Evolutionary conservation across 2,113 vertebrate species (phyloP), one percentile per base, ranked within the genome.

Genomic region (Cyanocitta stelleri): DNA sequence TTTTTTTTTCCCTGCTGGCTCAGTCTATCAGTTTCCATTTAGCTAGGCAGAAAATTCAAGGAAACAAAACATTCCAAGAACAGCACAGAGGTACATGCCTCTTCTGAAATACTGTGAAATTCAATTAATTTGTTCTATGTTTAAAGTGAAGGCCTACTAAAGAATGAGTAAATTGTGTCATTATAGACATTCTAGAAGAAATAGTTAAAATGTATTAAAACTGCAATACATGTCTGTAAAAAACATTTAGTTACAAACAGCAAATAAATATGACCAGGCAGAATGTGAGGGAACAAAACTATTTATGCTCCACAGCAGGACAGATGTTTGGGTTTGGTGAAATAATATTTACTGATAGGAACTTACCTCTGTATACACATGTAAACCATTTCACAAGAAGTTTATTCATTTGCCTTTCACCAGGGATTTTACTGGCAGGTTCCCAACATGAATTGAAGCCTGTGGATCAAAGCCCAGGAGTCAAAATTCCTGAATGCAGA

Each of bases 341-440:
- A 80, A 89, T 87, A 95, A 95, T 89, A 87, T 87, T 96, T 96
- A 92, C 48, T 54, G 69, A 56, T 81, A 61, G 58, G n/a, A 91
- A 58, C 66, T 79, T 88, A 83, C 80, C 61, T 95, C 61, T 82
- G 39, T 61, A 73, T 87, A 75, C 49, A 84, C 37, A 56, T 37
- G 15, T 63, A 84, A 96, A 63, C 43, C 20, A 29, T 67, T 92
- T 85, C 78, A 67, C 67, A 85, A 94, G 82, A 96, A 92, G 33
- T 92, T 80, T 88, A 66, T 95, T 86, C 35, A 3, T 62, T 67
- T 56, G 6, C 51, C 74, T 85, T 88, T 80, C 79, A 64, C 68
- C 27, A 49, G 32, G 39, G 43, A 72, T 63, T 85, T 93, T 88
- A 29, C 35, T 91, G 91, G 58, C 85, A 12, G 1, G 1, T 71